These are phyloP conservation scores for Gavia stellata DNA, from an alignment of 2,113 vertebrate species.

Conservation along the genomic window DNA sequence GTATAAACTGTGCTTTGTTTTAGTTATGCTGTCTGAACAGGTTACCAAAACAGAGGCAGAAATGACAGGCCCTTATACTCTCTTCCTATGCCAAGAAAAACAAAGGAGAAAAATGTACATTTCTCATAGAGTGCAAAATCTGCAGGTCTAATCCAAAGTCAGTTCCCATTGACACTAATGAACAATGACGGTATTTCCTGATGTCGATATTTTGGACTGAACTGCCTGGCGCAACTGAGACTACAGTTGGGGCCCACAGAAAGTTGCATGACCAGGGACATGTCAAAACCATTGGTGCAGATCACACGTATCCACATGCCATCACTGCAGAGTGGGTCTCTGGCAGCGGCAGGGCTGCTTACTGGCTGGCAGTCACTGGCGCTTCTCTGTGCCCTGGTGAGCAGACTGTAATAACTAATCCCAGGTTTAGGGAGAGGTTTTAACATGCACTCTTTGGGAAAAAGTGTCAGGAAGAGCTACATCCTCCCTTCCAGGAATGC, in stretches of 20 bases:
- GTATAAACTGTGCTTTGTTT: background rate
- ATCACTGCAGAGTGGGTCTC: background rate
- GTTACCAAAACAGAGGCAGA: background rate
- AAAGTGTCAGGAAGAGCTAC: background rate
- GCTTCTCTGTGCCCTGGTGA: background rate
- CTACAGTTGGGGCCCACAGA: background rate
- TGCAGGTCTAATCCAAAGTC: background rate
- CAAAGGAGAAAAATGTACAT: background rate
- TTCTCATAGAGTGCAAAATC: background rate
- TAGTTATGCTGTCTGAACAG: background rate
- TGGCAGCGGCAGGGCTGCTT: background rate
- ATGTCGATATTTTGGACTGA: background rate
- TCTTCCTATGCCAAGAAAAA: background rate
- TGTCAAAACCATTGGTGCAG: background rate
- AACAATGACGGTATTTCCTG: background rate
- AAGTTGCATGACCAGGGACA: background rate
- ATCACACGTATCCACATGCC: fast-evolving
- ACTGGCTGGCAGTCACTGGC: background rate
- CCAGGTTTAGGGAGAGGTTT: background rate
- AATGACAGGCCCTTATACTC: background rate
- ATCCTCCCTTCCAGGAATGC: background rate
- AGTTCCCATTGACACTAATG: background rate
- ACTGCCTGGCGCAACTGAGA: background rate
- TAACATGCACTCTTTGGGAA: background rate
- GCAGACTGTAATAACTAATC: background rate